These are phyloP conservation scores for Musca domestica DNA, from an alignment of 1,140 invertebrate genomes.

Conservation along the genomic window DNA sequence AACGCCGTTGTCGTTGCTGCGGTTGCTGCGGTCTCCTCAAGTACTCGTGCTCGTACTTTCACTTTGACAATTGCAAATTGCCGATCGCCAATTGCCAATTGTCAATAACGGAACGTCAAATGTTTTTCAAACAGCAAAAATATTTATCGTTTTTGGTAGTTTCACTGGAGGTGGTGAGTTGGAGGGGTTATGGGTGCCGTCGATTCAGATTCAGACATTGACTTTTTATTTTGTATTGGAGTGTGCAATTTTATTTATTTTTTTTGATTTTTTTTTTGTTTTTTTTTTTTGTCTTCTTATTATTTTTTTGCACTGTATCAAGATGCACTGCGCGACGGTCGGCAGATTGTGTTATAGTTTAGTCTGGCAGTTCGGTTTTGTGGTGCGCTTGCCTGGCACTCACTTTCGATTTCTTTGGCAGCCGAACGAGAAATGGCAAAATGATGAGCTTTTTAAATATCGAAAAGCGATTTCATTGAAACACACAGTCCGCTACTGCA, in stretches of 20 bases:
- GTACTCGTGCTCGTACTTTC: too few relatives aligned
- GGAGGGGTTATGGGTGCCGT: background rate
- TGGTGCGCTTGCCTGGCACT: slow-evolving; percentile 36
- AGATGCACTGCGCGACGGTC: background rate
- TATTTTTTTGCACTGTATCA: background rate
- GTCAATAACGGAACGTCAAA: slow-evolving; percentile 6
- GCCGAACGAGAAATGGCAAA: slow-evolving; percentile 54
- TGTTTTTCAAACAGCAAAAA: slow-evolving; percentile 8
- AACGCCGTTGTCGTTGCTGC: too few relatives aligned
- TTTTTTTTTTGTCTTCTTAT: background rate
- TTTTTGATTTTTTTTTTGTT: background rate
- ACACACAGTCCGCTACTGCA: slow-evolving; percentile 10
- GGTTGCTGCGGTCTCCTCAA: too few relatives aligned
- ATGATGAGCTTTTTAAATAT: slow-evolving; percentile 50
- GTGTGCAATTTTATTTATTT: background rate
- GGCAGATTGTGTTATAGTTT: background rate
- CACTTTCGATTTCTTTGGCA: slow-evolving; percentile 54
- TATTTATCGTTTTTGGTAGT: background rate
- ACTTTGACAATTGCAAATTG: too few relatives aligned
- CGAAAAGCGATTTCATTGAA: slow-evolving; percentile 36
- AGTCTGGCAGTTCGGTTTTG: background rate
- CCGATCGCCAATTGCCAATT: slow-evolving; percentile 6
- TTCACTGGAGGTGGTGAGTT: background rate
- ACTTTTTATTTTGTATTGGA: background rate
- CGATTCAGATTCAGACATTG: background rate